A percentile compares a stretch with the other conserved stretches of the same genome.
These are phyloP conservation scores for Oryzias curvinotus DNA, from an alignment of 2,113 vertebrate species.

Conservation along the genomic window DNA sequence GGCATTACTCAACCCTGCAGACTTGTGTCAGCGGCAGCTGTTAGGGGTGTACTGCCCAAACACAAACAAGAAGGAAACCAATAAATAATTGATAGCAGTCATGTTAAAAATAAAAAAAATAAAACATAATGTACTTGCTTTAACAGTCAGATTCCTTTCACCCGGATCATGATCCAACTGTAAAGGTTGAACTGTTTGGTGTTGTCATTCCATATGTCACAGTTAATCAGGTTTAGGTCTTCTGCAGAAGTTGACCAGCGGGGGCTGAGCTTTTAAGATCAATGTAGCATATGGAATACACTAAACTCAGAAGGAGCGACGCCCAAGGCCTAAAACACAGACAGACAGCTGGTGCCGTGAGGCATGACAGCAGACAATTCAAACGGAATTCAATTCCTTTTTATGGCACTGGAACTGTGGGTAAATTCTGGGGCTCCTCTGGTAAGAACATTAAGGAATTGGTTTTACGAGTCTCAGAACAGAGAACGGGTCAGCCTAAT, in stretches of 20 bases:
- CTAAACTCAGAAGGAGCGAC: constrained; percentile 54
- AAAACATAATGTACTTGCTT: constrained; percentile 28
- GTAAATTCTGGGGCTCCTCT: constrained; percentile 66
- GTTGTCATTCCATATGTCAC: constrained; percentile 63
- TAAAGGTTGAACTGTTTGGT: constrained; percentile 52
- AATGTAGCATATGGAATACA: constrained; percentile 66
- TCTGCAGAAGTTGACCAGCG: constrained; percentile 53
- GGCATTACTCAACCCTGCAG: constrained; percentile 44
- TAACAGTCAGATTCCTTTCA: constrained; percentile 55
- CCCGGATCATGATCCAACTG: constrained; percentile 29
- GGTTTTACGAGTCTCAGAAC: constrained; percentile 62
- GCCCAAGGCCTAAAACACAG: constrained; percentile 57
- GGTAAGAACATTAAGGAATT: constrained; percentile 72
- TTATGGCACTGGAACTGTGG: constrained; percentile 56
- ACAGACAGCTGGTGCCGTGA: constrained; percentile 69
- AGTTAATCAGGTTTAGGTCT: constrained; percentile 51
- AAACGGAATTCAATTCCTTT: constrained; percentile 64
- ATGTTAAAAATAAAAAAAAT: constrained; percentile 4
- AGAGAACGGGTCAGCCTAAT: constrained; percentile 66
- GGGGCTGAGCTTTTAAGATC: constrained; percentile 63
- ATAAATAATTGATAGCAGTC: constrained; percentile 22
- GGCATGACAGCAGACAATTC: constrained; percentile 59
- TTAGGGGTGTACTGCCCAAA: constrained; percentile 48
- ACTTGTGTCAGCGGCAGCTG: constrained; percentile 63
- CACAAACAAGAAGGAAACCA: constrained; percentile 56